phyloP scores from a whole-genome alignment of 2,113 vertebrate species.

The Ahaetulla prasina region DNA sequence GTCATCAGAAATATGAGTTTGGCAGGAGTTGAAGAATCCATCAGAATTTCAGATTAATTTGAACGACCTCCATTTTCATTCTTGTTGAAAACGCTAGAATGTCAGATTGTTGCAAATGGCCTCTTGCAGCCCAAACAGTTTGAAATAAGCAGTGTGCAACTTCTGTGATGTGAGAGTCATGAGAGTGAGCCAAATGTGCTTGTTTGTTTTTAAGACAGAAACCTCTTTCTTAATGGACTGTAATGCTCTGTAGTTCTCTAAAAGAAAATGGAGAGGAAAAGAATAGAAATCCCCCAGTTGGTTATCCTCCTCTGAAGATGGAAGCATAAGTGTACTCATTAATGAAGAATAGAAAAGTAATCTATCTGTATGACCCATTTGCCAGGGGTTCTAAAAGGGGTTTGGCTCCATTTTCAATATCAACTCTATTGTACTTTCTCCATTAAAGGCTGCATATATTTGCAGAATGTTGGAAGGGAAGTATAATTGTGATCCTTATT shows the following conservation, averaged over 20 bases:
- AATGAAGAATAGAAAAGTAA: not conserved
- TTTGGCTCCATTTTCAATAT: not conserved
- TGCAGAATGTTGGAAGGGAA: not conserved
- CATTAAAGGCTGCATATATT: not conserved
- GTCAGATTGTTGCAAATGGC: conserved; percentile 51
- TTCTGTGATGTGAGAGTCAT: conserved; percentile 33
- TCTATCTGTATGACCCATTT: not conserved
- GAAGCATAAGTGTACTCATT: not conserved
- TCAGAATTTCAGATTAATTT: conserved; percentile 62
- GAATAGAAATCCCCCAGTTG: not conserved
- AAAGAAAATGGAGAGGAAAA: not conserved
- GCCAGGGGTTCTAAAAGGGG: not conserved
- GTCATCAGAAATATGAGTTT: conserved; percentile 50
- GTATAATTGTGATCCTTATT: not conserved
- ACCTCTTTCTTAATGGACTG: conserved; percentile 38
- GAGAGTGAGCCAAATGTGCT: not conserved
- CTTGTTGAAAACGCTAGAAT: conserved; percentile 55
- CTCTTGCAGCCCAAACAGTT: conserved; percentile 39
- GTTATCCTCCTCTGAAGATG: not conserved
- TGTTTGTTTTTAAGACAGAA: conserved; percentile 20
- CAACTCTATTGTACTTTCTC: not conserved
- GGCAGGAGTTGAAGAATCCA: conserved; percentile 50
- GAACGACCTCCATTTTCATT: conserved; percentile 57
- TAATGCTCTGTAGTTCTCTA: not conserved
- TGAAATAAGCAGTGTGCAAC: conserved; percentile 39